Evolutionary conservation across 2,113 vertebrate genomes (phyloP).

Genomic region (Nettapus auritus): DNA sequence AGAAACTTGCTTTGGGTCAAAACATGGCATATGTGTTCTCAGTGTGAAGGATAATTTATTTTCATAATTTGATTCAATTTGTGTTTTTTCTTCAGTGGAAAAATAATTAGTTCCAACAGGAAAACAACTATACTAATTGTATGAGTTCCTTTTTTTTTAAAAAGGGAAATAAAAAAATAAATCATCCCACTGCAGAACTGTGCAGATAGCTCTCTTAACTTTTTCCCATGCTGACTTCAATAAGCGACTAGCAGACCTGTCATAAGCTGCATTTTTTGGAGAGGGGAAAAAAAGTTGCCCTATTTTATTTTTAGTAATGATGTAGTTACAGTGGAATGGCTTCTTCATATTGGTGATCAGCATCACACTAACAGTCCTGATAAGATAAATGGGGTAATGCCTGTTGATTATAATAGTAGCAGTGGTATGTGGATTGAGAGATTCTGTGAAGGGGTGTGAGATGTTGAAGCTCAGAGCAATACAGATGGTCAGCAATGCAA

Average conservation of each 20-base stretch:
- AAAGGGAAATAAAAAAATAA: background rate
- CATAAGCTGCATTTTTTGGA: background rate
- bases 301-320: background rate
- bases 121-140: background rate
- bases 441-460: background rate
- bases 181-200: background rate
- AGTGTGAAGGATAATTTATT: background rate
- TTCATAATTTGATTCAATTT: conserved; percentile 13
- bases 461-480: background rate
- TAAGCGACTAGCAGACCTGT: background rate
- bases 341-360: background rate
- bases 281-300: background rate
- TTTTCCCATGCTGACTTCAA: background rate
- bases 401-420: background rate
- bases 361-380: background rate
- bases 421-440: background rate
- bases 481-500: background rate
- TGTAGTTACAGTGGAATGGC: background rate
- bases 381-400: background rate
- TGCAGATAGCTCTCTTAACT: background rate
- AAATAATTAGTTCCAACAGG: background rate
- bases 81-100: background rate
- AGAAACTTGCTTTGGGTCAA: background rate
- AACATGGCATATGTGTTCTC: background rate
- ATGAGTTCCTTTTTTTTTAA: background rate